Evolutionary conservation across 2,113 vertebrate genomes (phyloP).

Genomic region (Nicator chloris): DNA sequence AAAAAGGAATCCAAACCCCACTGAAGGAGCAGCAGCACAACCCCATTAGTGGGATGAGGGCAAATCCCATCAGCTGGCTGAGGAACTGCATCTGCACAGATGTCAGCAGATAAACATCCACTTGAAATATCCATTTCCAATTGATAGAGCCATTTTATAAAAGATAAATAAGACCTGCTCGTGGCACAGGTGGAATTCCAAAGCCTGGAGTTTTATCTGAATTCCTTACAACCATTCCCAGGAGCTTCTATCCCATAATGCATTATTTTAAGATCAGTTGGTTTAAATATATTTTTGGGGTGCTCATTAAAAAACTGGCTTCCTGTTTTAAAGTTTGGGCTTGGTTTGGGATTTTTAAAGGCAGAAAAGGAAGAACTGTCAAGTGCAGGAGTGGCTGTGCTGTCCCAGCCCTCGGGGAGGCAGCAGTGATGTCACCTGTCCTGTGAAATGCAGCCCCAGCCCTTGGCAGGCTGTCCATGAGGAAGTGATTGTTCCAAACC

Average conservation of each 20-base stretch:
- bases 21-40: background rate
- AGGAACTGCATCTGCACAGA: background rate
- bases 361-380: rapidly evolving
- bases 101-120: background rate
- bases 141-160: background rate
- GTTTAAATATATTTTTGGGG: background rate
- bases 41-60: background rate
- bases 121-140: background rate
- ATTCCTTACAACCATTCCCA: background rate
- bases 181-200: background rate
- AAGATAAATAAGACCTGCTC: background rate
- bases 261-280: rapidly evolving
- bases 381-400: background rate
- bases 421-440: background rate
- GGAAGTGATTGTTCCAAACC: background rate
- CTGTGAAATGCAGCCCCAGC: background rate
- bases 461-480: background rate
- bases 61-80: background rate
- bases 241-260: background rate
- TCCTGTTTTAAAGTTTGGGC: background rate
- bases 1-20: background rate
- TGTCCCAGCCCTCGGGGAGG: background rate
- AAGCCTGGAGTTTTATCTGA: background rate
- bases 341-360: background rate
- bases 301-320: background rate